Evolutionary conservation across 2,113 vertebrate genomes (phyloP).

Genomic region (Neoarius graeffei): DNA sequence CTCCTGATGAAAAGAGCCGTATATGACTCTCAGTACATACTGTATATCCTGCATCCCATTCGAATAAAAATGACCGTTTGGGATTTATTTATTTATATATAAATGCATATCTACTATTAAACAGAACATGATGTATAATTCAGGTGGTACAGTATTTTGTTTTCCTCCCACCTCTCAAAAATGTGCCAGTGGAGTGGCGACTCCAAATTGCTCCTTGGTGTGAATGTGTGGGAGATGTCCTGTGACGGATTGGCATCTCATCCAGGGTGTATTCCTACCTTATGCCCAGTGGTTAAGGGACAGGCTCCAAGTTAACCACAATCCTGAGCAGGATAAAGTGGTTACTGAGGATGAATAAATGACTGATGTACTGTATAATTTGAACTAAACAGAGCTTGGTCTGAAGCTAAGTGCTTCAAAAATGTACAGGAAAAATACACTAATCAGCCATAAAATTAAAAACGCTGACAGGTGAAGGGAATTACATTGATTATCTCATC

Average conservation of each 20-base stretch:
- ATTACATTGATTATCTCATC: no score
- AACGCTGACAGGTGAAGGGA: no score
- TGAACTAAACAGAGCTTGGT: not conserved
- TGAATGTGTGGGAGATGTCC: not conserved
- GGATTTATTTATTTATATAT: no score
- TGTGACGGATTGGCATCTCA: not conserved
- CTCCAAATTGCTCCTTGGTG: no score
- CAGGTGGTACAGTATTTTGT: not conserved
- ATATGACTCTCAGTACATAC: not conserved
- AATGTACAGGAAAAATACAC: not conserved
- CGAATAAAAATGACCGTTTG: not conserved
- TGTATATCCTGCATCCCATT: not conserved
- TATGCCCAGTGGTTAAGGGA: not conserved
- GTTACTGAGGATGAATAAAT: not conserved
- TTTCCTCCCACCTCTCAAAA: not conserved
- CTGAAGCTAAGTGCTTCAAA: not conserved
- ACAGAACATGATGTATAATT: not conserved
- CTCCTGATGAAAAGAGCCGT: conserved; percentile 57
- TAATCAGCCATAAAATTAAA: no score
- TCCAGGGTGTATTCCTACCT: not conserved
- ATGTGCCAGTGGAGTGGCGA: not conserved
- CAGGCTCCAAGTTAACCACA: not conserved
- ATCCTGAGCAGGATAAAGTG: not conserved
- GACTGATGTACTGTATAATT: not conserved
- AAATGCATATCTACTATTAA: not conserved